A percentile compares a stretch with the other conserved stretches of the same genome.
These are phyloP conservation scores for Calosoma granatense DNA, from an alignment of 1,140 invertebrate species.

Conservation along the genomic window DNA sequence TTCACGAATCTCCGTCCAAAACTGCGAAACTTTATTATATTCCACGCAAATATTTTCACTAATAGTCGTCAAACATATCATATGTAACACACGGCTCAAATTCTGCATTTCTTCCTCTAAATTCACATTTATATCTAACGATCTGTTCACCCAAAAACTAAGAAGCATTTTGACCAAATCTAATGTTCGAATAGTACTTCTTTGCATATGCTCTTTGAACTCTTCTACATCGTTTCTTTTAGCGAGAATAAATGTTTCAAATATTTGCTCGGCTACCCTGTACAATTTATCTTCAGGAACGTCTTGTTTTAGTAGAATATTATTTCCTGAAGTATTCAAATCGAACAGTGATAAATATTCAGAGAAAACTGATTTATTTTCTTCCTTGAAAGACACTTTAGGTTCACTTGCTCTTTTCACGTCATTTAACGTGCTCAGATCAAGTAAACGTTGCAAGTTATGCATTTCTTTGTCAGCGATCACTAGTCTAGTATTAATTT, in stretches of 20 bases:
- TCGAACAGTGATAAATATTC: slow-evolving; percentile 47
- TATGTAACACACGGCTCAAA: slow-evolving; percentile 36
- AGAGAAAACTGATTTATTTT: slow-evolving; percentile 20
- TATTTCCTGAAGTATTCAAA: slow-evolving; percentile 33
- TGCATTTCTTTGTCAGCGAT: slow-evolving; percentile 29
- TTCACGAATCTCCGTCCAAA: slow-evolving; percentile 65
- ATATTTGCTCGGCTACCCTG: slow-evolving; percentile 46
- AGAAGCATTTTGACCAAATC: slow-evolving; percentile 54
- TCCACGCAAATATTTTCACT: slow-evolving; percentile 34
- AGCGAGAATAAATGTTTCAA: slow-evolving; percentile 45
- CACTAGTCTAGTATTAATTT: slow-evolving; percentile 17
- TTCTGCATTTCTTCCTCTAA: slow-evolving; percentile 39
- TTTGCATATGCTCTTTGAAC: slow-evolving; percentile 20
- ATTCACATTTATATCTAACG: slow-evolving; percentile 38
- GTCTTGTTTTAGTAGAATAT: slow-evolving; percentile 34
- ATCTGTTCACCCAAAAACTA: slow-evolving; percentile 51
- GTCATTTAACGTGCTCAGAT: slow-evolving; percentile 27
- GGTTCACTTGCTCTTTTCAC: slow-evolving; percentile 19
- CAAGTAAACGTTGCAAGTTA: slow-evolving; percentile 32
- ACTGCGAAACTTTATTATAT: slow-evolving; percentile 56
- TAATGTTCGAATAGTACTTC: slow-evolving; percentile 42
- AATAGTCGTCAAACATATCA: slow-evolving; percentile 33
- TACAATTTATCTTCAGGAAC: slow-evolving; percentile 33
- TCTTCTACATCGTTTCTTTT: slow-evolving; percentile 41
- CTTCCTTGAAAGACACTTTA: slow-evolving; percentile 29